Base-by-base conservation (phyloP, 2,113 vertebrate genomes). In the Onychostruthus taczanowskii region DNA sequence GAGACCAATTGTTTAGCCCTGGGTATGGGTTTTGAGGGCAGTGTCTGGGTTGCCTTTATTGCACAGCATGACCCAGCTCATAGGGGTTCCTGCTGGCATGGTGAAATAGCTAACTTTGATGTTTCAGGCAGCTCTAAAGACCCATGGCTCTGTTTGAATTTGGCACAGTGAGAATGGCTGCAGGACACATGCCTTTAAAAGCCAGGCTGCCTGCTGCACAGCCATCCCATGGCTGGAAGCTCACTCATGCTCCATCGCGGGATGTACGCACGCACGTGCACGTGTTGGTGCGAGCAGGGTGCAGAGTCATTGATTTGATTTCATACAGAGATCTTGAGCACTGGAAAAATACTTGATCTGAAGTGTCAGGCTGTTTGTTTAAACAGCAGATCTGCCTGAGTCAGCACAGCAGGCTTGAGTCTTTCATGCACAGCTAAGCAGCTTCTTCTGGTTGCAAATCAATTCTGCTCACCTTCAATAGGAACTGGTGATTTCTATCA, bases 211-310 rank as follows among this genome's bases (percentile, higher is more conserved):
- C 44, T 3, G 2, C 13, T n/a, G 24, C 26, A 27, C 64, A 70
- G 59, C 56, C 1, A 4, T 26, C 17, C 56, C 24, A 4, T 0
- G 1, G 27, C 31, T 23, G 6, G 53, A 74, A 78, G 39, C 21
- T 33, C 27, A 15, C 27, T 69, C 9, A 3, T 2, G 15, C 37
- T 66, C 58, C 79, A n/a, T 12, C 55, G 27, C 0, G 0, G 63
- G 23, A 74, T 0, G 0, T 12, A 30, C 0, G 1, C 22, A 7
- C 6, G 6, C 0, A 2, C 1, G 7, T 2, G 17, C 50, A 22
- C 0, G 0, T 18, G 21, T 16, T 22, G 35, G 30, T 37, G 31
- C 1, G 2, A 5, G 35, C 35, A 30, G 22, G 18, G 22, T 18
- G 30, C 11, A 17, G 33, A 72, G 41, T 22, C 35, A 55, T 3